Evolutionary conservation across 2,797 vertebrate species (phyloP).

Genomic region (Oryzias sinensis): DNA sequence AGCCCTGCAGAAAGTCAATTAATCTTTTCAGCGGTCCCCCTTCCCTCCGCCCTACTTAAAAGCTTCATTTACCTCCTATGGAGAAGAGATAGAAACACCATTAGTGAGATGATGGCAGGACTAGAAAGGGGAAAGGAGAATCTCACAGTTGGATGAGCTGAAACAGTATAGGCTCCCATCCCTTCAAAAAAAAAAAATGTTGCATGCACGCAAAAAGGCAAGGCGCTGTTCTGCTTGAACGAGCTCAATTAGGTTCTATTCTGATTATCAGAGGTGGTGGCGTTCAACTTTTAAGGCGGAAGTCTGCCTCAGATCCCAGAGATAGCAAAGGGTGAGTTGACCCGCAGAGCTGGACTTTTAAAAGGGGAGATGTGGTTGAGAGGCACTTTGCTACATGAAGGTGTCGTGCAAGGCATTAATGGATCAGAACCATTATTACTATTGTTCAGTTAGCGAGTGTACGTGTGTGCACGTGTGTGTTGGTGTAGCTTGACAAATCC

Average conservation of each 20-base stretch:
- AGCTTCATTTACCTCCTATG: constrained; percentile 96
- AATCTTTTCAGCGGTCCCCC: constrained; percentile 70
- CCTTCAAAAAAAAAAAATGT: constrained; percentile 56
- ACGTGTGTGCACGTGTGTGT: constrained; percentile 16
- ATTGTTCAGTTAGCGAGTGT: constrained; percentile 43
- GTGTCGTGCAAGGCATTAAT: constrained; percentile 34
- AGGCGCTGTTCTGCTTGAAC: constrained; percentile 66
- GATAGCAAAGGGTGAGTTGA: constrained; percentile 49
- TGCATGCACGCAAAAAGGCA: constrained; percentile 47
- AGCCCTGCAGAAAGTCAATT: constrained; percentile 74
- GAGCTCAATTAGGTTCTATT: constrained; percentile 72
- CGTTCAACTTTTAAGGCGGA: constrained; percentile 86
- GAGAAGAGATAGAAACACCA: constrained; percentile 96
- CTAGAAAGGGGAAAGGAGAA: constrained; percentile 89
- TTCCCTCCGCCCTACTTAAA: constrained; percentile 79
- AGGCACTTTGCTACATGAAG: constrained; percentile 27
- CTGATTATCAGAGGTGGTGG: constrained; percentile 86
- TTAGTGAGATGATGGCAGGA: constrained; percentile 93
- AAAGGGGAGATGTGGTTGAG: constrained; percentile 20
- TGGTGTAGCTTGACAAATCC: constrained; percentile 67
- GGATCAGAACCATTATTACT: constrained; percentile 54
- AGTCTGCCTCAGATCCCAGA: constrained; percentile 85
- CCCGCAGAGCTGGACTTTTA: constrained; percentile 35
- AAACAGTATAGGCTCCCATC: constrained; percentile 82
- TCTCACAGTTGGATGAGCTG: constrained; percentile 95